Evolutionary conservation across 1,140 invertebrate species (phyloP).

Genomic region (Leptopilina boulardi): DNA sequence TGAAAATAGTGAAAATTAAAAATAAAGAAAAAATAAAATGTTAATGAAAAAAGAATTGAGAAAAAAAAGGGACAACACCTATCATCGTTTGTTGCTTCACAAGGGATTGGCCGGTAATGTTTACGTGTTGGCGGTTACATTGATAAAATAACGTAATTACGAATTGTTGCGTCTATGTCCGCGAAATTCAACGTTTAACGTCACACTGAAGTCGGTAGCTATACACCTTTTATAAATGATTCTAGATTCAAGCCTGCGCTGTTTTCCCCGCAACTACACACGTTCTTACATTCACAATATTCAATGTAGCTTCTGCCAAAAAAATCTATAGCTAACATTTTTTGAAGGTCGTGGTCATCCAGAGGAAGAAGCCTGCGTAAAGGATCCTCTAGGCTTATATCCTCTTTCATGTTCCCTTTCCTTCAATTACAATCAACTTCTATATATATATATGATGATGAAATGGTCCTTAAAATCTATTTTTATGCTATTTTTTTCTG

Average conservation of each 20-base stretch:
- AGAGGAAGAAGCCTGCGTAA: slow-evolving; percentile 33
- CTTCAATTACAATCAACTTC: slow-evolving; percentile 31
- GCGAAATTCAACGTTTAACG: slow-evolving; percentile 68
- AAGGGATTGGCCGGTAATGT: slow-evolving; percentile 32
- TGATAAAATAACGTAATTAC: slow-evolving; percentile 30
- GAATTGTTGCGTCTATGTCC: slow-evolving; percentile 53
- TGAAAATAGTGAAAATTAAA: neutral
- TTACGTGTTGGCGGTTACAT: slow-evolving; percentile 21
- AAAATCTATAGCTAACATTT: slow-evolving; percentile 55
- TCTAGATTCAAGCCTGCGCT: slow-evolving; percentile 62
- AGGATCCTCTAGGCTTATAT: neutral
- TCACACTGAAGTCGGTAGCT: slow-evolving; percentile 67
- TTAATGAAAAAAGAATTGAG: slow-evolving; percentile 9
- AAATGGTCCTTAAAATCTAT: slow-evolving; percentile 30
- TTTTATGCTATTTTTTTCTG: slow-evolving; percentile 13
- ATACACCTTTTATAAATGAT: slow-evolving; percentile 62
- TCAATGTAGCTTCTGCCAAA: slow-evolving; percentile 60
- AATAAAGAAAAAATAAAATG: neutral
- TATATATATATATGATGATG: too few relatives aligned
- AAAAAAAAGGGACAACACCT: slow-evolving; percentile 26
- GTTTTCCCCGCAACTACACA: slow-evolving; percentile 51
- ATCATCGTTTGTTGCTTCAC: slow-evolving; percentile 30
- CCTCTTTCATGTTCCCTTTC: slow-evolving; percentile 3
- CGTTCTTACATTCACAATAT: slow-evolving; percentile 35
- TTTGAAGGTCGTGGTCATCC: slow-evolving; percentile 46